Base-by-base conservation (phyloP, 2,888 invertebrate species). In the Dynastes grantii region DNA sequence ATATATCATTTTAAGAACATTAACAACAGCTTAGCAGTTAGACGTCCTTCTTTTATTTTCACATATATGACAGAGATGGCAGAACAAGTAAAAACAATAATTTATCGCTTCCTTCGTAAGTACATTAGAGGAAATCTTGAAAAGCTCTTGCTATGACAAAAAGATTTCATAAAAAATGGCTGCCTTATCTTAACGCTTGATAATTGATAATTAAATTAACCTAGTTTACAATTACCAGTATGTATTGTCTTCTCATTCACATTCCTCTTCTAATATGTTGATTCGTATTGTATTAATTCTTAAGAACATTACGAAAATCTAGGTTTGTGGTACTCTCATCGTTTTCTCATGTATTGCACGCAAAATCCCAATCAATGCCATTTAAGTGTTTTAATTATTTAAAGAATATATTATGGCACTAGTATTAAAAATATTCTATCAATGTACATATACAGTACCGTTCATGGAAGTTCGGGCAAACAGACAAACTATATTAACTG, bases 181-280 rank as follows among this genome's bases (percentile, higher is more conserved):
- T 29, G 5, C 16, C 55, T 22, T 71, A 37, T 55, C 55, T 55
- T 53, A 22, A 40, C n/a, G 55, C 55, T 55, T 71, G 6, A 16
- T 71, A 71, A 71, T 55, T 71, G 6, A 16, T 71, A 71, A 71
- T 71, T 71, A 71, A 71, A 53, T 53, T 55, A 71, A 29, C 71
- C 71, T 71, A 55, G 29, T 55, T 71, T 55, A 55, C 71, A 55
- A 11, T 8, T 32, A 71, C 55, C 55, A 55, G 8, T 37, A 58
- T 32, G n/a, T n/a, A 32, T 53, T 55, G 53, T n/a, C 13, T 53
- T 71, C 55, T 71, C 55, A 53, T 55, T 55, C 32, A 2, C 71
- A 71, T 71, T 71, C 40, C 55, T 71, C 37, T 71, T 32, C 9
- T 16, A 55, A 55, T 71, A 40, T 53, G n/a, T 16, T 27, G 67